Percentiles rank a stretch among this genome's conserved stretches.
Conservation (phyloP, 2,888 invertebrate species). For the Artemia sinica region DNA sequence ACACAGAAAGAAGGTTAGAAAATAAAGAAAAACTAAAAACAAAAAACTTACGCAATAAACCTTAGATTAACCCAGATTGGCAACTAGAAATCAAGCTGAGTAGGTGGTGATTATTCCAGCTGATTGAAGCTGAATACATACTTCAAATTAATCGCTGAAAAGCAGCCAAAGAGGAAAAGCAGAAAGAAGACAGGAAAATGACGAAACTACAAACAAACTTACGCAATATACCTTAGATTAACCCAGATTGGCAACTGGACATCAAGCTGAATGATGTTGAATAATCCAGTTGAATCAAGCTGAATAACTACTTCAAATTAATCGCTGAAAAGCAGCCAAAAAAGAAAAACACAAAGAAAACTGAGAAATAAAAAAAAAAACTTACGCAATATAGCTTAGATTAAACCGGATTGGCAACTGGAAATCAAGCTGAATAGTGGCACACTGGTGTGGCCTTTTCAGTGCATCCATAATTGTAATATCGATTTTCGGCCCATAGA, state of each 20-base stretch:
- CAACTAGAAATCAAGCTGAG: slow-evolving; percentile 94
- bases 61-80: slow-evolving; percentile 74
- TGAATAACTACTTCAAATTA: too few species aligned
- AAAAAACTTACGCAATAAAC: slow-evolving; percentile 29
- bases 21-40: too few species aligned
- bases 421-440: slow-evolving; percentile 95
- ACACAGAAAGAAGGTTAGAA: too few species aligned
- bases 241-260: slow-evolving; percentile 90
- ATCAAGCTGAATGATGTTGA: slow-evolving; percentile 90
- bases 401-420: slow-evolving; percentile 85
- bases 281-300: too few species aligned
- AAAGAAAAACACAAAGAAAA: too few species aligned
- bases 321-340: too few species aligned
- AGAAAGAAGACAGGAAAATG: too few species aligned
- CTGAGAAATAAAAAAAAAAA: too few species aligned
- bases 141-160: too few species aligned
- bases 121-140: too few species aligned
- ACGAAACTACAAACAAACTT: too few species aligned
- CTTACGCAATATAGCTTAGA: slow-evolving; percentile 46
- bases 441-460: slow-evolving; percentile 76
- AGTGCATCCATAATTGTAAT: slow-evolving; percentile 89
- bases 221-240: slow-evolving; percentile 44
- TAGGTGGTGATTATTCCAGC: slow-evolving; percentile 48
- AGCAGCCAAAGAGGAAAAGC: too few species aligned
- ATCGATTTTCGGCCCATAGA: slow-evolving; percentile 98